Evolutionary conservation across 2,888 invertebrate species (phyloP), one percentile per base, ranked within the genome.

Genomic region (Polydrusus pterygomalis): DNA sequence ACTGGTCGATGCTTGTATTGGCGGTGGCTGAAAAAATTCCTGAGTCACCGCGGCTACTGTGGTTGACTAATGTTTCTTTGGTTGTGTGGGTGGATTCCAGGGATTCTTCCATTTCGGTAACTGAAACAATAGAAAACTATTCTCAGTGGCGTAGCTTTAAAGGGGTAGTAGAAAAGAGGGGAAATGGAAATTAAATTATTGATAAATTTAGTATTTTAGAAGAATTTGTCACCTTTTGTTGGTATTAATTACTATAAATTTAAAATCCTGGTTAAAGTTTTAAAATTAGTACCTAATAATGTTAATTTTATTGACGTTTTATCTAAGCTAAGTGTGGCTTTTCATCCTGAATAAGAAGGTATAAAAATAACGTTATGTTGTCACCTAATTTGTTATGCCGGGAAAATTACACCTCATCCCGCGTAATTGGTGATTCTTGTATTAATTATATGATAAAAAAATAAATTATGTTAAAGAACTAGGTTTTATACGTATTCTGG

Each of bases 11-110:
- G 43, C 82, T 81, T 13, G 82, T 81, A 75, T 81, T 73, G 81
- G 84, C 64, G 80, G 87, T 86, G 0, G 84, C 80, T 5, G 87
- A 88, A 77, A 86, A 85, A 65, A 88, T 85, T 20, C 88, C 88
- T 13, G 87, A 87, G 78, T 88, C 87, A 80, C 83, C 84, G 80
- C 82, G 83, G 80, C 84, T 67, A 73, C 75, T 77, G 62, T 74
- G 69, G 56, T 74, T 62, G 70, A 67, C 49, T 40, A 51, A 38
- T 47, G 58, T 60, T 81, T 81, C 68, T 78, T 77, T 78, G 49
- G 67, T 70, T 74, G 70, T 25, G 51, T 40, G 73, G 71, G 63
- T 82, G 74, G 69, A 80, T 81, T 77, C 82, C 81, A 72, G 83
- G 65, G 80, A 82, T 76, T 79, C 81, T 77, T 87, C 87, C 87